A percentile compares a stretch with the other conserved stretches of the same genome.
phyloP scores from a whole-genome alignment of 2,797 vertebrate genomes.

The Sebastes iracundus region DNA sequence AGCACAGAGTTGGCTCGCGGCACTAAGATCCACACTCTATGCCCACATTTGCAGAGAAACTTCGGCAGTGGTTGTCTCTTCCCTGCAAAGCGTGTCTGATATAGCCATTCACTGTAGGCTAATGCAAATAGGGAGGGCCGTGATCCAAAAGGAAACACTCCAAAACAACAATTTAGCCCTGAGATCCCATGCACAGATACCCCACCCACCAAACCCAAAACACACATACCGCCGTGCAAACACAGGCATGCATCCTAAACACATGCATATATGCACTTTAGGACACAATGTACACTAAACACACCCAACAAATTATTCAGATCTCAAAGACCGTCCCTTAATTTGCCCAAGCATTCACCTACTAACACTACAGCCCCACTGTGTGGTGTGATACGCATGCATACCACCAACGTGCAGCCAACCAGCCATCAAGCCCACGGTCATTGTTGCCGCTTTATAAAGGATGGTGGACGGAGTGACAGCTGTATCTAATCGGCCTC shows the following conservation, averaged over 20 bases:
- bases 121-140: conserved; percentile 37
- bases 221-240: conserved; percentile 18
- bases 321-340: conserved; percentile 13
- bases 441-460: conserved; percentile 71
- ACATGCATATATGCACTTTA: conserved; percentile 13
- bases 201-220: background rate
- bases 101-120: conserved; percentile 49
- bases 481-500: conserved; percentile 84
- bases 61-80: conserved; percentile 52
- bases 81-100: conserved; percentile 57
- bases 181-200: background rate
- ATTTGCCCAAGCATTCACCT: conserved; percentile 29
- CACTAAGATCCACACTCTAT: background rate
- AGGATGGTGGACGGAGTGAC: conserved; percentile 73
- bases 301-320: conserved; percentile 17
- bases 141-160: conserved; percentile 34
- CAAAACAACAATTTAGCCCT: conserved; percentile 37
- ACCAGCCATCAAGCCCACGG: conserved; percentile 55
- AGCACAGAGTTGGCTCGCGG: background rate
- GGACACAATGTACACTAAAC: conserved; percentile 13
- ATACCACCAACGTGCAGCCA: conserved; percentile 64
- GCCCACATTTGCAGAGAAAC: conserved; percentile 39
- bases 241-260: background rate
- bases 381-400: conserved; percentile 42
- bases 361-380: conserved; percentile 9